Conservation (phyloP, 2,888 invertebrate genomes). For the Ctenicera cuprea region DNA sequence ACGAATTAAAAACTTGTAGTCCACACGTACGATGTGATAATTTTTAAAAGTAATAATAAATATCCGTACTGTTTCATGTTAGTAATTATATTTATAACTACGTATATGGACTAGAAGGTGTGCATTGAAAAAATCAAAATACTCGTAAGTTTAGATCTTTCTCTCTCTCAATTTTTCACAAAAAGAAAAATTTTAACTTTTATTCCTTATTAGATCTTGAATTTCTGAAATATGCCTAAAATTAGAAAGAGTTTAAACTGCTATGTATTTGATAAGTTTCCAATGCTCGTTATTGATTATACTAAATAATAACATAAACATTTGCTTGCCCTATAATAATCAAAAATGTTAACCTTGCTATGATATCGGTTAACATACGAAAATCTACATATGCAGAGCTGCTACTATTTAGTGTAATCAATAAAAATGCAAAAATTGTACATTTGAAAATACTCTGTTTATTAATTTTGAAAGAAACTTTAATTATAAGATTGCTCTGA, state of each 20-base stretch:
- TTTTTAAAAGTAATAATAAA: constrained; percentile 48
- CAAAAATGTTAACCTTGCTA: not conserved
- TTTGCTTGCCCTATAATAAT: not conserved
- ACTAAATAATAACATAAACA: not conserved
- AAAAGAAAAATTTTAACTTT: not conserved
- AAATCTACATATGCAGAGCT: too few relatives aligned
- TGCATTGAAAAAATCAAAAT: constrained; percentile 48
- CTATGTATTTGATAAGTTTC: constrained; percentile 3
- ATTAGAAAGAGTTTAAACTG: not conserved
- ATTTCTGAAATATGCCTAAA: constrained; percentile 10
- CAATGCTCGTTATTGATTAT: constrained; percentile 21
- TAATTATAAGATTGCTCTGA: constrained; percentile 34
- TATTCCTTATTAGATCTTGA: not conserved
- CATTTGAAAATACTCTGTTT: constrained; percentile 20
- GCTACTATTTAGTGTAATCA: constrained; percentile 1
- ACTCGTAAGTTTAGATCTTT: constrained; percentile 19
- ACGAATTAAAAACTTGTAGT: constrained; percentile 61
- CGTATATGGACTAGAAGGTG: constrained; percentile 28
- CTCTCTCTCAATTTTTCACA: not conserved
- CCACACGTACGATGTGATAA: constrained; percentile 61
- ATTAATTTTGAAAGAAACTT: constrained; percentile 2
- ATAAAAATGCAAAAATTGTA: constrained; percentile 8
- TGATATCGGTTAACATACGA: not conserved
- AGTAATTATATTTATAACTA: constrained; percentile 32
- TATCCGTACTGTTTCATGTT: constrained; percentile 43